Evolutionary conservation across 2,888 invertebrate species (phyloP).

Genomic region (Mimachlamys varia): DNA sequence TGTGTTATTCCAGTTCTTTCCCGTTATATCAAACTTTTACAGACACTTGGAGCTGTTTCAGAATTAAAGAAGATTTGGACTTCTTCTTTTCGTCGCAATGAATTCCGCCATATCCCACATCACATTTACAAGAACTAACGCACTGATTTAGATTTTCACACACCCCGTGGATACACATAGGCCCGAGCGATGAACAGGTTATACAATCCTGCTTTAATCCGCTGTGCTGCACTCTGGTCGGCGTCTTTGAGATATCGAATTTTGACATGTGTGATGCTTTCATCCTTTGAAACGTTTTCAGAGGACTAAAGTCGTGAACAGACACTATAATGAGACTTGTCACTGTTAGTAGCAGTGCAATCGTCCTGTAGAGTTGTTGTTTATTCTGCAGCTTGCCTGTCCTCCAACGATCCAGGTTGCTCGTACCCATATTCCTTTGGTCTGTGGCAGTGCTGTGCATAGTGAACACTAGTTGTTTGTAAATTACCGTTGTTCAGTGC

Average conservation of each 20-base stretch:
- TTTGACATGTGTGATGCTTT: background rate
- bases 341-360: background rate
- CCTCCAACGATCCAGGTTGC: background rate
- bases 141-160: background rate
- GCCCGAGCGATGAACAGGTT: background rate
- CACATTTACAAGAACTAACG: background rate
- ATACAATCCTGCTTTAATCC: background rate
- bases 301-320: background rate
- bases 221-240: background rate
- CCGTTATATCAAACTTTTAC: background rate
- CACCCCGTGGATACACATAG: background rate
- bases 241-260: background rate
- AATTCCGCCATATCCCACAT: background rate
- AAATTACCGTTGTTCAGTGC: background rate
- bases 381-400: background rate
- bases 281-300: constrained; percentile 9
- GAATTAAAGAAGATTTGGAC: background rate
- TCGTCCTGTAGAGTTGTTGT: background rate
- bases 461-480: background rate
- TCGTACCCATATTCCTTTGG: background rate
- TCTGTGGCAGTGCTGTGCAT: background rate
- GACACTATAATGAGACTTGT: background rate
- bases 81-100: background rate
- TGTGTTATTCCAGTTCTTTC: background rate
- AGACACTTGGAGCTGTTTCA: background rate